These are phyloP conservation scores for Drosophila kambysellisi DNA, from an alignment of 2,888 invertebrate genomes.

Conservation along the genomic window DNA sequence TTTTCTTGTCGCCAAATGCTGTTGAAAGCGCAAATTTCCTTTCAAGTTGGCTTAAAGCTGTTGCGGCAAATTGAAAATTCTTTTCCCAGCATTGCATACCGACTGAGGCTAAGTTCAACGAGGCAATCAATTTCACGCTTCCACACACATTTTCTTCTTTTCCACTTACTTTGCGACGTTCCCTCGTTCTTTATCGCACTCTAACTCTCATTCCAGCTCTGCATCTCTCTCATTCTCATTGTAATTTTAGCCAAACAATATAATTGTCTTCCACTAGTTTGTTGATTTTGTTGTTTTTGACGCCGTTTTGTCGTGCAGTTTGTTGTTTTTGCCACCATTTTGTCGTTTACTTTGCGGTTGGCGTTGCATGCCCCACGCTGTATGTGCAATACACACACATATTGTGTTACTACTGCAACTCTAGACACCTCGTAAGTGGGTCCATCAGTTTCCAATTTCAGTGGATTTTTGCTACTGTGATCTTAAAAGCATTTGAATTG, in stretches of 20 bases:
- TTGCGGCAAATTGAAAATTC: slow-evolving; percentile 24
- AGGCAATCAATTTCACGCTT: slow-evolving; percentile 74
- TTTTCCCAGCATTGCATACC: slow-evolving; percentile 33
- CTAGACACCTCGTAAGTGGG: slow-evolving; percentile 21
- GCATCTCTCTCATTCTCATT: background rate
- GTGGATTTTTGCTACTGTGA: slow-evolving; percentile 28
- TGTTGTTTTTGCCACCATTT: slow-evolving; percentile 35
- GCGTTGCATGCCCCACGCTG: slow-evolving; percentile 28
- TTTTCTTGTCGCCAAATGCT: slow-evolving; percentile 3
- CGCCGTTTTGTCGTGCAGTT: slow-evolving; percentile 11
- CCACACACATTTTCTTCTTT: slow-evolving; percentile 17
- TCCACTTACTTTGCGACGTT: slow-evolving; percentile 12
- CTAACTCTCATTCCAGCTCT: background rate
- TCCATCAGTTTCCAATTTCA: slow-evolving; percentile 31
- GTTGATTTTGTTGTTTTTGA: slow-evolving; percentile 1
- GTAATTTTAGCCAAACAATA: slow-evolving; percentile 40
- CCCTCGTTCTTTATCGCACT: background rate
- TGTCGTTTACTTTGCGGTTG: slow-evolving; percentile 58
- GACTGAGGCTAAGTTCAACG: slow-evolving; percentile 28
- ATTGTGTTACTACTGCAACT: slow-evolving; percentile 33
- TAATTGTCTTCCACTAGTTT: slow-evolving; percentile 63
- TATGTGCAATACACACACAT: slow-evolving; percentile 47
- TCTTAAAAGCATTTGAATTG: slow-evolving; percentile 62
- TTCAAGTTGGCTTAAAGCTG: slow-evolving; percentile 21
- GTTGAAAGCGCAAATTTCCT: slow-evolving; percentile 11